These are phyloP conservation scores for Aquila chrysaetos DNA, from an alignment of 2,797 vertebrate species.

Conservation along the genomic window DNA sequence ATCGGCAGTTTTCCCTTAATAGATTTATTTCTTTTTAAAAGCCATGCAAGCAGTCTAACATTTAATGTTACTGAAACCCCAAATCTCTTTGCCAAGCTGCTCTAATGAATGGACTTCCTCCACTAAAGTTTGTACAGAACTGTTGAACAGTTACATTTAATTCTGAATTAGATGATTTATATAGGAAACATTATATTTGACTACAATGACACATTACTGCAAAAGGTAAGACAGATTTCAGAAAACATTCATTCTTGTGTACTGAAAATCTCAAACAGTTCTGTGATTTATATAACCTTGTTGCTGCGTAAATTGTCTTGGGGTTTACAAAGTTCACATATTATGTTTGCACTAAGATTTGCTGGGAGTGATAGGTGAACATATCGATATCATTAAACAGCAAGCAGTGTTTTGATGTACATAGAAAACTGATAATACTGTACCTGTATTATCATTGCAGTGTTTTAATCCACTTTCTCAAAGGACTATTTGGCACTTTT, in stretches of 20 bases:
- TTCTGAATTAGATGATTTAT: constrained; percentile 69
- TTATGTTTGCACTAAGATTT: constrained; percentile 80
- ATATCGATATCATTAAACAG: constrained; percentile 53
- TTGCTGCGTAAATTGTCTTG: constrained; percentile 72
- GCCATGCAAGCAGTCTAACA: constrained; percentile 67
- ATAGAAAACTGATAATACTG: constrained; percentile 65
- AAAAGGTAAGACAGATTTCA: constrained; percentile 61
- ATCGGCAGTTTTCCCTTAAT: constrained; percentile 61
- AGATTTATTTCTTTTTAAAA: constrained; percentile 68
- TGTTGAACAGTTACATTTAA: constrained; percentile 59
- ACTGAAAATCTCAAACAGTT: constrained; percentile 64
- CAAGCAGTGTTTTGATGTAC: constrained; percentile 71
- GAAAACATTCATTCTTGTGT: constrained; percentile 47
- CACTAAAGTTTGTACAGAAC: constrained; percentile 65
- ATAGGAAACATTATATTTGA: constrained; percentile 61
- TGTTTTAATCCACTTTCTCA: constrained; percentile 66
- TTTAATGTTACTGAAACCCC: constrained; percentile 64
- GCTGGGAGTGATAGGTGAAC: constrained; percentile 70
- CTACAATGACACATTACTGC: constrained; percentile 35
- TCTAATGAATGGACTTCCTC: constrained; percentile 59
- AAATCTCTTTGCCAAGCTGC: constrained; percentile 69
- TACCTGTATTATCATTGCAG: constrained; percentile 58
- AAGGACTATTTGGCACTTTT: constrained; percentile 71
- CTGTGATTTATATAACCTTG: constrained; percentile 67
- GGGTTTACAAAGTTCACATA: constrained; percentile 68